These are phyloP conservation scores for Regulus satrapa DNA, from an alignment of 2,113 vertebrate species.

Conservation along the genomic window DNA sequence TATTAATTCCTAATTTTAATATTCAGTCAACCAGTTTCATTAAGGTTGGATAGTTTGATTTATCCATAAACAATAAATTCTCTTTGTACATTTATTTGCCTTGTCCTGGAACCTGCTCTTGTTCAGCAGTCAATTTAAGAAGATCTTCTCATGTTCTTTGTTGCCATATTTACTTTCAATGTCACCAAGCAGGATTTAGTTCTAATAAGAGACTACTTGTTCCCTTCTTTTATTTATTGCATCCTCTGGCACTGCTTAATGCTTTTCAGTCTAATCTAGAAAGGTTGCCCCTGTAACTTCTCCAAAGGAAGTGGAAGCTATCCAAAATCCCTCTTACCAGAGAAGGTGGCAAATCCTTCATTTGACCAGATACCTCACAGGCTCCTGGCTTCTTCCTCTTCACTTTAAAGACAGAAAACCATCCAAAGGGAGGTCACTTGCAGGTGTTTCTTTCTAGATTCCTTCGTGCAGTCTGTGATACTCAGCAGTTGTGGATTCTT, in stretches of 20 bases:
- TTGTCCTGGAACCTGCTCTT: neutral
- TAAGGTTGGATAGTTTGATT: neutral
- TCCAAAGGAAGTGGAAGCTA: neutral
- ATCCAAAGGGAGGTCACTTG: neutral
- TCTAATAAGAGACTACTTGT: neutral
- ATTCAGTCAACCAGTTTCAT: neutral
- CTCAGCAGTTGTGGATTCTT: neutral
- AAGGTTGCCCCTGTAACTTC: neutral
- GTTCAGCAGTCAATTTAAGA: neutral
- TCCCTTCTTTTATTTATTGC: neutral
- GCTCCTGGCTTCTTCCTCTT: neutral
- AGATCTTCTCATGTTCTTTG: neutral
- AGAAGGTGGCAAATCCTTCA: neutral
- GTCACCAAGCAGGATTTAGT: neutral
- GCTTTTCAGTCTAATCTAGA: neutral
- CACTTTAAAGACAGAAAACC: neutral
- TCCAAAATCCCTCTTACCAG: neutral
- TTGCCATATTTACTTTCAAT: neutral
- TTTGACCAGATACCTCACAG: neutral
- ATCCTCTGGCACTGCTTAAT: neutral
- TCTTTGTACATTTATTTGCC: neutral
- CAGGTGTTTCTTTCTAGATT: neutral
- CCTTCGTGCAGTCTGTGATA: accelerated
- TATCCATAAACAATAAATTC: neutral
- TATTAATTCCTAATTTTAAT: neutral